phyloP scores from a whole-genome alignment of 2,113 vertebrate species.

The Actenoides lindsayi region DNA sequence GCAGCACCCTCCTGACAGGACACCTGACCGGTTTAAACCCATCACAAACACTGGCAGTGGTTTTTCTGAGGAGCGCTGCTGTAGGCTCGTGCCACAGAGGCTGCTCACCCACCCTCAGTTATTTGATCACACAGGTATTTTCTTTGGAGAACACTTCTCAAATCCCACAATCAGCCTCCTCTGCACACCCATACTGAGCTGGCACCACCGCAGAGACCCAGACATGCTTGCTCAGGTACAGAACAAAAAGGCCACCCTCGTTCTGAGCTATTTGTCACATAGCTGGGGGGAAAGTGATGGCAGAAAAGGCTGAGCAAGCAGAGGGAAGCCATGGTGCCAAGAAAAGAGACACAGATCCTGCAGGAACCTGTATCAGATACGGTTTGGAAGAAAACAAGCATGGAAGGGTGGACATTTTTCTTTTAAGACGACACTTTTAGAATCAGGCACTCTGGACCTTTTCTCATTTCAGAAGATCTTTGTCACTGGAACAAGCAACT shows the following conservation, averaged over 20 bases:
- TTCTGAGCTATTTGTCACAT: not conserved
- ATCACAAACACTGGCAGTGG: accelerated
- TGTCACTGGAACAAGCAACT: not conserved
- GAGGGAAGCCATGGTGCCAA: accelerated
- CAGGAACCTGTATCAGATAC: not conserved
- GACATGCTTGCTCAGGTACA: not conserved
- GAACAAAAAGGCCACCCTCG: not conserved
- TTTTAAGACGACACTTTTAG: not conserved
- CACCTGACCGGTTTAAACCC: not conserved
- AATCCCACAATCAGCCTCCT: not conserved
- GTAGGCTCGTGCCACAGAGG: not conserved
- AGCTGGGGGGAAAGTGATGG: not conserved
- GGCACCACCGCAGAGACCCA: not conserved
- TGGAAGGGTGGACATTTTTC: not conserved
- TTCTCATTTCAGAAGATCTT: not conserved
- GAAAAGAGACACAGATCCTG: not conserved
- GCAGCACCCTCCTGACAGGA: not conserved
- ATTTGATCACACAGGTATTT: not conserved
- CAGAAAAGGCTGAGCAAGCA: not conserved
- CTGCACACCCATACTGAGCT: not conserved
- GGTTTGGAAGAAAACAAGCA: not conserved
- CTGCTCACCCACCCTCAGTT: not conserved
- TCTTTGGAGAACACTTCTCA: not conserved
- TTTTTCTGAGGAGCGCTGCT: not conserved
- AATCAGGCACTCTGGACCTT: not conserved